Percentiles rank a stretch among this genome's conserved stretches.
Conservation (phyloP, 2,113 vertebrate genomes). For the Excalfactoria chinensis region DNA sequence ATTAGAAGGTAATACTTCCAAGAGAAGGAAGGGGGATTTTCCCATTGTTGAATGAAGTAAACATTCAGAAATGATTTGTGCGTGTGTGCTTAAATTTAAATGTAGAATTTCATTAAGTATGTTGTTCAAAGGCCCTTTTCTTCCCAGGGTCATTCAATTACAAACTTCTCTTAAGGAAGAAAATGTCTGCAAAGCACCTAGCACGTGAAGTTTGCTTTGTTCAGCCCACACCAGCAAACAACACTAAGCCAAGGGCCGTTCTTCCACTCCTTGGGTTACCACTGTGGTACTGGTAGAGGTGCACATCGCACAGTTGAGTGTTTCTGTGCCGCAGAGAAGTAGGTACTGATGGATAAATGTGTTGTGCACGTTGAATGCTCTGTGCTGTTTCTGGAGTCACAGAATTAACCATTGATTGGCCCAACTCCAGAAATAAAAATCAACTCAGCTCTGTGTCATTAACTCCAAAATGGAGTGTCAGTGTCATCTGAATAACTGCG, state of each 20-base stretch:
- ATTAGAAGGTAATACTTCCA: conserved; percentile 56
- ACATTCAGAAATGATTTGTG: conserved; percentile 35
- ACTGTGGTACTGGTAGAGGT: not conserved
- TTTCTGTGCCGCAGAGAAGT: not conserved
- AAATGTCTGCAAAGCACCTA: not conserved
- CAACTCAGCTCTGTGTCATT: not conserved
- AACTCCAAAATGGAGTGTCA: not conserved
- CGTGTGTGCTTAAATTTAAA: not conserved
- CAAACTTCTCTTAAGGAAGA: not conserved
- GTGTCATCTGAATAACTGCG: not conserved
- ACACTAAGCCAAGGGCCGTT: not conserved
- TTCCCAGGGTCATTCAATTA: conserved; percentile 62
- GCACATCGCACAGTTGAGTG: not conserved
- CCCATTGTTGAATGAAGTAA: not conserved
- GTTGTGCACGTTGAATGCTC: not conserved
- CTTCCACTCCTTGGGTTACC: not conserved
- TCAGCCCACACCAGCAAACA: not conserved
- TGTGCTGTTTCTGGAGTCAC: not conserved
- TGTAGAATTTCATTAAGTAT: conserved; percentile 10
- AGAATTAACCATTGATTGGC: not conserved
- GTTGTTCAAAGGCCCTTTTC: conserved; percentile 57
- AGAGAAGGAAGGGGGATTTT: conserved; percentile 17
- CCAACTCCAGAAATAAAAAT: not conserved
- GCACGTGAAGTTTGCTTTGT: conserved; percentile 22
- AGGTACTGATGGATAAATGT: not conserved